Evolutionary conservation across 2,888 invertebrate species (phyloP), one percentile per base, ranked within the genome.

Genomic region (Ctenicera cuprea): DNA sequence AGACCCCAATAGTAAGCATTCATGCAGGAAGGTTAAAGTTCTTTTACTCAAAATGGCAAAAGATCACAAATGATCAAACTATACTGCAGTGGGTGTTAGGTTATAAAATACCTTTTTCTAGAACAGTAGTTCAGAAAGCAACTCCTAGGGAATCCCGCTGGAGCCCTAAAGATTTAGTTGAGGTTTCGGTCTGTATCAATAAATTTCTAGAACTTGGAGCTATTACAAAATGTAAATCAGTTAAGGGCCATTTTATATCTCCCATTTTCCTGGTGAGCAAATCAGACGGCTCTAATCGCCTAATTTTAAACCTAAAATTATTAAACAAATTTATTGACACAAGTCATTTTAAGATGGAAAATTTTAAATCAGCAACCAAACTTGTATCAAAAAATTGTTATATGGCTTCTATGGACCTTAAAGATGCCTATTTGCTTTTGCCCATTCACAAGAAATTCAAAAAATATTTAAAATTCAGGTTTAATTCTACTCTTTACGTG

Each of bases 381-480:
- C n/a, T 76, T 18, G 26, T 74, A 12, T 14, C 37, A 3, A 22
- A 7, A 37, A 48, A 62, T 57, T 69, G 54, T 52, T 76, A 30
- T 48, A 73, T 73, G 67, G 52, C 57, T 12, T 37, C 76, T 26
- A 9, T 76, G 16, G 76, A 76, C 54, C 54, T 74, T 41, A 69
- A 72, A 64, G 74, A 77, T 22, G 76, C 77, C 3, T 76, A 76
- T 54, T 65, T 71, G 50, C 30, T 72, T 5, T 26, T 77, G 11
- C 72, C 72, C 11, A 70, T 77, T 8, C 9, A 52, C 26, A 63
- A 65, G 59, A 8, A 9, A 30, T 12, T 30, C 41, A 20, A 57
- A 65, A 69, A 66, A 63, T 74, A 57, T 52, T 38, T 77, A 37
- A 18, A 76, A 8, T 77, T 77, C 62, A 14, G 11, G 5, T 77